Base-by-base conservation (phyloP, 2,797 vertebrate species). In the Eulemur coronatus region DNA sequence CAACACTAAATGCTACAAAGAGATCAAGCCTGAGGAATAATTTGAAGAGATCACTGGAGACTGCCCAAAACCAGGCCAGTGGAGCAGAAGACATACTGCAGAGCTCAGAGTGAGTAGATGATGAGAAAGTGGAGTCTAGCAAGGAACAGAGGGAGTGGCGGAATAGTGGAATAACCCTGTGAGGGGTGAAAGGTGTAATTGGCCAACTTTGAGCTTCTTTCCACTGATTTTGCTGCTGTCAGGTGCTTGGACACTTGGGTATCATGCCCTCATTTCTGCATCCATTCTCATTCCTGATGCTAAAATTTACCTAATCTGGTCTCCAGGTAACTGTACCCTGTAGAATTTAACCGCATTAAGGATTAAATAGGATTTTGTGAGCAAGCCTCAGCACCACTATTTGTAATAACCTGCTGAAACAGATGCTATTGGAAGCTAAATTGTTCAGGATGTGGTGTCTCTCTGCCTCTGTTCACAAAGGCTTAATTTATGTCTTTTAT, bases 321-420 rank as follows among this genome's bases (percentile, higher is more conserved):
- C 67, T 96, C 91, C n/a, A 86, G 86, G 80, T 89, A 90, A 92
- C 43, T 67, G 48, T 20, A 79, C 88, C 46, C 75, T 82, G 67
- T 41, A 86, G 85, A 94, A 89, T 91, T 87, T 48, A 91, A 80
- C 46, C n/a, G 46, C 41, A 11, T 63, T 57, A 93, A 97, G 88
- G 63, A 95, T 70, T 91, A 89, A 84, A 67, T 48, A 69, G 86
- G 63, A 96, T 84, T 96, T 67, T 72, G 69, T 94, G 79, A 76
- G 89, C 59, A 93, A 87, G 50, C 5, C 61, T 78, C 67, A 57
- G 33, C 50, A 86, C 59, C 82, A 82, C 28, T n/a, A 24, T 80
- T 73, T 70, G 41, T 92, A 96, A 82, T 91, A 88, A 70, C 41
- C 50, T 79, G 38, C 65, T 79, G 22, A 43, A 89, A 91, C 94